Base-by-base conservation (phyloP, 2,797 vertebrate species). In the Silurus lanzhouensis region DNA sequence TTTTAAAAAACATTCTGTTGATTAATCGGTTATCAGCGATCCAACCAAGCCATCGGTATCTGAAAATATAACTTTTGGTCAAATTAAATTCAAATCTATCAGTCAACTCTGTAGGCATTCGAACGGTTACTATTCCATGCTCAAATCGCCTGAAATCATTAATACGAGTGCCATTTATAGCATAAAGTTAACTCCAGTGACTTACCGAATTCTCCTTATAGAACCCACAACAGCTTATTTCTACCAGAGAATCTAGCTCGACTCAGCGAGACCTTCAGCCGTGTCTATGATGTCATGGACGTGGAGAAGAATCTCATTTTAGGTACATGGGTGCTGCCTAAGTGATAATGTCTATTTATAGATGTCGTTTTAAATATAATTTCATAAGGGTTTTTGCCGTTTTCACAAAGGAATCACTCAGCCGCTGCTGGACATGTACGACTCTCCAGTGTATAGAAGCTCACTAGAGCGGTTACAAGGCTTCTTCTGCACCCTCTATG, bases 151-250 rank as follows among this genome's bases (percentile, higher is more conserved):
- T 57, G 15, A n/a, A 22, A 46, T 1, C 17, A 44, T 22, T 22
- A 22, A 46, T 22, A 46, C 13, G 17, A 27, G n/a, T 55, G 1
- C 25, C 0, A 20, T 77, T 60, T 77, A 31, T 75, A 8, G 14
- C 14, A 48, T 74, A 17, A 55, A 31, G 55, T 17, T 4, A 12
- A 19, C 27, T 77, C 17, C 20, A 61, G 19, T n/a, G 58, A 46
- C 12, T 22, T 44, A 14, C 20, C n/a, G 14, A 7, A 71, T 46
- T 81, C 15, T 82, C 68, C 6, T 85, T 85, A 75, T 91, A 99
- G 98, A 93, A 98, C 97, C 85, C 96, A 97, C 85, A 98, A 98
- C 93, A 95, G 94, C 88, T 95, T 99, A 75, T 98, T 97, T 89
- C 90, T 91, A 71, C 96, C 97, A n/a, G 97, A 99, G 91, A 96